A percentile compares a stretch with the other conserved stretches of the same genome.
Evolutionary conservation across 1,140 invertebrate genomes (phyloP).

Genomic region (Diorhabda elongata): DNA sequence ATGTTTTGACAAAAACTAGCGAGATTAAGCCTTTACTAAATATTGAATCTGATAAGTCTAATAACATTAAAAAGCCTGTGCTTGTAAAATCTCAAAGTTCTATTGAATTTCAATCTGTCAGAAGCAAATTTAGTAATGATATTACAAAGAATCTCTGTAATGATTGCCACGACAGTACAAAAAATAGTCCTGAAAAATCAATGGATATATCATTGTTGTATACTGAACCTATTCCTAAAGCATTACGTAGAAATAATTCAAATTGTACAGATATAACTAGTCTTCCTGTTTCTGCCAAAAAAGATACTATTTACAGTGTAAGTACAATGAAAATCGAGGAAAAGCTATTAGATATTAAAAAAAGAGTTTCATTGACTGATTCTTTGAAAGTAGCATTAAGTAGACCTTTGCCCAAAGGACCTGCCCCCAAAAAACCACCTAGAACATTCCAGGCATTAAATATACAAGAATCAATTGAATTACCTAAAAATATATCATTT

Average conservation of each 20-base stretch:
- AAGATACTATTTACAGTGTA: constrained; percentile 32
- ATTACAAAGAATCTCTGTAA: constrained; percentile 7
- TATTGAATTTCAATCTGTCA: constrained; percentile 32
- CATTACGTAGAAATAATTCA: constrained; percentile 38
- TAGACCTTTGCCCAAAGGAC: constrained; percentile 59
- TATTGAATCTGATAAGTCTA: constrained; percentile 40
- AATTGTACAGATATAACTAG: constrained; percentile 6
- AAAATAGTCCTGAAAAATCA: constrained; percentile 16
- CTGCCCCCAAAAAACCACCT: constrained; percentile 69
- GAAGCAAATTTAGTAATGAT: constrained; percentile 29
- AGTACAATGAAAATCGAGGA: constrained; percentile 34
- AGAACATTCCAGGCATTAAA: constrained; percentile 57
- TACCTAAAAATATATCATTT: constrained; percentile 30
- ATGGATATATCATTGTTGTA: constrained; percentile 37
- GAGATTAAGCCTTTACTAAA: constrained; percentile 25
- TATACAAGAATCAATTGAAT: constrained; percentile 16
- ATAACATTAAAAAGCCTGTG: constrained; percentile 18
- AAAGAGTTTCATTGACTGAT: constrained; percentile 46
- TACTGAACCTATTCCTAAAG: constrained; percentile 45
- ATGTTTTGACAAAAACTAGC: constrained; percentile 33
- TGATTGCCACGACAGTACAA: constrained; percentile 5
- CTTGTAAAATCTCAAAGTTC: constrained; percentile 37
- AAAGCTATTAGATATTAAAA: constrained; percentile 23
- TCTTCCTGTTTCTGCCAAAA: constrained; percentile 18
- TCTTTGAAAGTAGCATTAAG: constrained; percentile 59